Conservation (phyloP, 2,797 vertebrate genomes). For the Gymnopithys bicolor region DNA sequence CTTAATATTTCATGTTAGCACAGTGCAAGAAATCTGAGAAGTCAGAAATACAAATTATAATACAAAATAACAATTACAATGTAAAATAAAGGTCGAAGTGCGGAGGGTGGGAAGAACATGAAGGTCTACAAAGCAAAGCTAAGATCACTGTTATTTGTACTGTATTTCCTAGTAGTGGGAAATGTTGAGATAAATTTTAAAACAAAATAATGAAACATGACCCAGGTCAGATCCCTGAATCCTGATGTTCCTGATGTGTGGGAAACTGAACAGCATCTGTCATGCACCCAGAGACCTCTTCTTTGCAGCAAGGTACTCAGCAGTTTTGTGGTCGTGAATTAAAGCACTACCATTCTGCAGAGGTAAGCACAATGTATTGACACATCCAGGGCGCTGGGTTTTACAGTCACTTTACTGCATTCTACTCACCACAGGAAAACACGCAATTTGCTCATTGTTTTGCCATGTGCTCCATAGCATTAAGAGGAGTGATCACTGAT, state of each 20-base stretch:
- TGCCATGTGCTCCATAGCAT: neutral
- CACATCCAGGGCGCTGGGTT: rapidly evolving
- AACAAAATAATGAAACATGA: neutral
- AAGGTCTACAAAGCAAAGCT: neutral
- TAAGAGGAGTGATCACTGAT: constrained; percentile 14
- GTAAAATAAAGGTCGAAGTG: neutral
- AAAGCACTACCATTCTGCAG: neutral
- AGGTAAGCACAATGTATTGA: neutral
- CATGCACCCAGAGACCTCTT: neutral
- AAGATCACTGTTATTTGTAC: neutral
- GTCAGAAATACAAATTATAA: neutral
- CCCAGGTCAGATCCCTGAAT: neutral
- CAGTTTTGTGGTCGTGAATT: neutral
- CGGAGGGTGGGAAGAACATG: neutral
- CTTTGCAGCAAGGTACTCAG: neutral
- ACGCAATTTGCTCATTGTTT: neutral
- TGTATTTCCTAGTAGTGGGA: neutral
- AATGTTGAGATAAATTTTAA: neutral
- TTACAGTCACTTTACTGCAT: neutral
- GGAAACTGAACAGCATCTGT: neutral
- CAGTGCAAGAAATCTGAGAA: neutral
- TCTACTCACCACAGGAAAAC: neutral
- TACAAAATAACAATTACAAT: neutral
- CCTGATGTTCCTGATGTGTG: neutral
- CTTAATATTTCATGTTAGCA: neutral